Conservation (phyloP, 1,140 invertebrate species). For the Aporrectodea caliginosa region DNA sequence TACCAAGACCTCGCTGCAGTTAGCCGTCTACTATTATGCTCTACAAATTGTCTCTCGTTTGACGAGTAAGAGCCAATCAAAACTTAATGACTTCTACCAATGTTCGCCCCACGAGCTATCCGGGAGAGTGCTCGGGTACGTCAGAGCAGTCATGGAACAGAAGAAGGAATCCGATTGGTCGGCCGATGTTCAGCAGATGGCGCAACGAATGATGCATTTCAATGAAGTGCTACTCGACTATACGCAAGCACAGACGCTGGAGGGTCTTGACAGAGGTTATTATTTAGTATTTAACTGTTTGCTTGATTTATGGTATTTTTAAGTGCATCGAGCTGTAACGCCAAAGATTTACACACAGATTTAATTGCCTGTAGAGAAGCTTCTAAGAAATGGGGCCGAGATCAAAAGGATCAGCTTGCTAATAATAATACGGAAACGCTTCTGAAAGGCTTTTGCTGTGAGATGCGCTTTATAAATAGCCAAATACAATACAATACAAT, state of each 20-base stretch:
- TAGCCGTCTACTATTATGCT: constrained; percentile 52
- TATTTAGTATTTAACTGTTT: constrained; percentile 10
- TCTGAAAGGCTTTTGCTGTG: too few species aligned
- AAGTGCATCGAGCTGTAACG: too few species aligned
- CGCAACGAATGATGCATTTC: constrained; percentile 43
- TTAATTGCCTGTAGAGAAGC: too few species aligned
- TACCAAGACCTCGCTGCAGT: constrained; percentile 48
- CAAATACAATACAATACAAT: too few species aligned
- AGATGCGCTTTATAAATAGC: too few species aligned
- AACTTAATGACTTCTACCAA: constrained; percentile 39
- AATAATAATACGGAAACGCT: too few species aligned
- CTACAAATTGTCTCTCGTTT: constrained; percentile 45
- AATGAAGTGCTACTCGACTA: constrained; percentile 53
- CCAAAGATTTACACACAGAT: too few species aligned
- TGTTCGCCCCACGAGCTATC: constrained; percentile 41
- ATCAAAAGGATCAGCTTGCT: too few species aligned
- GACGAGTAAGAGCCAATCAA: constrained; percentile 34
- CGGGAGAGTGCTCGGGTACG: constrained; percentile 37
- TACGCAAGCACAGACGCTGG: constrained; percentile 53
- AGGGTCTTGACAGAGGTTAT: constrained; percentile 52
- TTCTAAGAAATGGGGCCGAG: too few species aligned
- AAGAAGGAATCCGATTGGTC: constrained; percentile 38
- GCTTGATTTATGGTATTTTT: too few species aligned
- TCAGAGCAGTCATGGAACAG: constrained; percentile 24
- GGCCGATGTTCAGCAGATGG: constrained; percentile 36